These are phyloP conservation scores for Tipula helvola DNA, from an alignment of 2,888 invertebrate species.

Conservation along the genomic window DNA sequence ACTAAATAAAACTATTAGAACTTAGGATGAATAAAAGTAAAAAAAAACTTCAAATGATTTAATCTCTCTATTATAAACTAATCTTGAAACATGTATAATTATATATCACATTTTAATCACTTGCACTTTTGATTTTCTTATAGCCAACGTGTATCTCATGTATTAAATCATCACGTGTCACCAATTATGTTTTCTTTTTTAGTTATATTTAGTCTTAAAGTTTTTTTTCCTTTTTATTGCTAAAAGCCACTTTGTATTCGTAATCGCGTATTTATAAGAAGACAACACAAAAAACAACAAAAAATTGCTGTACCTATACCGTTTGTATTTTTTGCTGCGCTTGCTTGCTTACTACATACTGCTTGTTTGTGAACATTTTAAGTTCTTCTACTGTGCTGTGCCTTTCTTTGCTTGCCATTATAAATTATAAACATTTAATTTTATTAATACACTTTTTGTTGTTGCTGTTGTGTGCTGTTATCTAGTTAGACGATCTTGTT, in stretches of 20 bases:
- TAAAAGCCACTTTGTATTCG: not conserved
- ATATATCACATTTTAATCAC: not conserved
- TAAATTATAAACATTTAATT: not conserved
- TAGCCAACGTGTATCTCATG: not conserved
- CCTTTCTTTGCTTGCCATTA: not conserved
- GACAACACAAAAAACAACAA: not conserved
- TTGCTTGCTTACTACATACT: not conserved
- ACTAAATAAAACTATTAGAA: too few relatives aligned
- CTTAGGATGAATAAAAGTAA: too few relatives aligned
- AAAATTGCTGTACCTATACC: not conserved
- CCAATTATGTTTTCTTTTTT: not conserved
- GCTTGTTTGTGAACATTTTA: not conserved
- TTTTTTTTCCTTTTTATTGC: not conserved
- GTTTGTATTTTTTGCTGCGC: not conserved
- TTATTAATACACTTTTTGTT: not conserved
- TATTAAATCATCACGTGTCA: conserved; percentile 4
- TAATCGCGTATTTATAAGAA: not conserved
- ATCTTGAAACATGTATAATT: not conserved
- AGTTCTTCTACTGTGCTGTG: not conserved
- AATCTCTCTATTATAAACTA: not conserved
- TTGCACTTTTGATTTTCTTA: not conserved
- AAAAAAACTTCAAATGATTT: not conserved
- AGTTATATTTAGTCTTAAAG: not conserved
- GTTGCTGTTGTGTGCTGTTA: not conserved
- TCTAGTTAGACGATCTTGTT: not conserved